phyloP scores from a whole-genome alignment of 2,888 invertebrate genomes.

The Pyrocoelia pectoralis region DNA sequence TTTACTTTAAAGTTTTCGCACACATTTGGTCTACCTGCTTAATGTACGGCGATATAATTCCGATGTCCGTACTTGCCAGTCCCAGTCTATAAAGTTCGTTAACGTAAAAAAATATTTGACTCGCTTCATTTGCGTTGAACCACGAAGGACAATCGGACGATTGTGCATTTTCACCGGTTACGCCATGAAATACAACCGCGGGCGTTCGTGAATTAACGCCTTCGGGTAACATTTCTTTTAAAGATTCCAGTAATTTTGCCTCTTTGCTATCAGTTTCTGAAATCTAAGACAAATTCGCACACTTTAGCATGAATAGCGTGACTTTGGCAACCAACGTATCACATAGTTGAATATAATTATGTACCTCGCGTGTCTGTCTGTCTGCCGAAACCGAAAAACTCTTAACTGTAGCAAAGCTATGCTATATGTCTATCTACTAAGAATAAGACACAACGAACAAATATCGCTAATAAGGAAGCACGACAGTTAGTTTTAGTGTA shows the following conservation, averaged over 20 bases:
- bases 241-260: constrained; percentile 54
- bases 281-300: constrained; percentile 26
- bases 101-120: constrained; percentile 69
- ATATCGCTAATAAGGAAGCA: no score
- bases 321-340: no score
- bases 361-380: no score
- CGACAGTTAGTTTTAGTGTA: no score
- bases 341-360: no score
- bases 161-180: constrained; percentile 73
- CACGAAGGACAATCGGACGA: constrained; percentile 85
- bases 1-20: background rate
- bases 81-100: constrained; percentile 71
- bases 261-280: constrained; percentile 55
- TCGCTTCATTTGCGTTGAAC: constrained; percentile 87
- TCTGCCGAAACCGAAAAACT: no score
- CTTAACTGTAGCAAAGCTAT: no score
- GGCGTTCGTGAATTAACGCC: constrained; percentile 56
- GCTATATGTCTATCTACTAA: no score
- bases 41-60: constrained; percentile 91
- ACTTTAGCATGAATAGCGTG: no score
- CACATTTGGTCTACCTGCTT: constrained; percentile 93
- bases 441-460: no score
- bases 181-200: constrained; percentile 74
- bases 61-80: constrained; percentile 75
- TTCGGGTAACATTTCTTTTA: constrained; percentile 56